Evolutionary conservation across 2,113 vertebrate species (phyloP).

Genomic region (Athene noctua): DNA sequence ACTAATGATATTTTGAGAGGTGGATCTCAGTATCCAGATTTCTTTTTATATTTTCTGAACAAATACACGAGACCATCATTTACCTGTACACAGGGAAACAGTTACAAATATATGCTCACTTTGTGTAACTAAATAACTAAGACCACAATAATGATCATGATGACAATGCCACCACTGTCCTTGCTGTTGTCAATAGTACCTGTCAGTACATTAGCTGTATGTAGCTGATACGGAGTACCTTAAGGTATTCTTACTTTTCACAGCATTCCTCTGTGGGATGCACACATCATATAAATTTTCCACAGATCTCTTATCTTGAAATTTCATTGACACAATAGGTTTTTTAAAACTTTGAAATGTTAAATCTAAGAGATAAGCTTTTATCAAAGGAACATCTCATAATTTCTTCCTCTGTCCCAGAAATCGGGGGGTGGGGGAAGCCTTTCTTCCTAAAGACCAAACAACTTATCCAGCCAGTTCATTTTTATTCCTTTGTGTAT

Average conservation of each 20-base stretch:
- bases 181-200: neutral
- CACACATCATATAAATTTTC: neutral
- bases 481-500: neutral
- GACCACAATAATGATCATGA: neutral
- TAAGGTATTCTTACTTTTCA: neutral
- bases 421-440: neutral
- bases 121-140: neutral
- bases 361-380: neutral
- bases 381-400: neutral
- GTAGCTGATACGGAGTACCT: neutral
- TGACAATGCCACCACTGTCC: neutral
- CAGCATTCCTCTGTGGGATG: neutral
- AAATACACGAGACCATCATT: neutral
- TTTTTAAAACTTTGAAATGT: neutral
- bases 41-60: neutral
- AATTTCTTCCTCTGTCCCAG: neutral
- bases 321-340: neutral
- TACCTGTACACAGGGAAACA: neutral
- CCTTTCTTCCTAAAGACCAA: neutral
- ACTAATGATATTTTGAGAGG: constrained; percentile 7
- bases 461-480: neutral
- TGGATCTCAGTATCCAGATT: neutral
- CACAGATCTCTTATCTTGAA: neutral
- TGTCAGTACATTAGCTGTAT: neutral
- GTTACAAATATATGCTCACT: neutral